Conservation (phyloP, 2,113 vertebrate genomes). For the Corvus hawaiiensis region DNA sequence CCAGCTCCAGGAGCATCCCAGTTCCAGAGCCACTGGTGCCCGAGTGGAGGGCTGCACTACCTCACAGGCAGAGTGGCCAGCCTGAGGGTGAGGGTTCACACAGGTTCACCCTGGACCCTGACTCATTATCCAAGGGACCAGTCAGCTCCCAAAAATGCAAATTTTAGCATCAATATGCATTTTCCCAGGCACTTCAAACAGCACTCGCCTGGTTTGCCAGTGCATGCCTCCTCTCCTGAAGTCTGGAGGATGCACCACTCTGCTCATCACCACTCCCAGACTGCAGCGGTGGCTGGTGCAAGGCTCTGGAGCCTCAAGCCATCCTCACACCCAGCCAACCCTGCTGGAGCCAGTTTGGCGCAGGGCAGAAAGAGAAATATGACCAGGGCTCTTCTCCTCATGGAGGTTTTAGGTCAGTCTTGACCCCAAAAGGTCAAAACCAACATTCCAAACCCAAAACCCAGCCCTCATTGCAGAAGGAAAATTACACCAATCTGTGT, state of each 20-base stretch:
- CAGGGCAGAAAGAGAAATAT: neutral
- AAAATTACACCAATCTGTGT: neutral
- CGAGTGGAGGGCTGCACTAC: fast-evolving
- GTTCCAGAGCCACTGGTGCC: neutral
- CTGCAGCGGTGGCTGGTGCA: fast-evolving
- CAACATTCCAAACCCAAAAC: neutral
- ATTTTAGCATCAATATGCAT: neutral
- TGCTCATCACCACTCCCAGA: neutral
- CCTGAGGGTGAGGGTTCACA: neutral
- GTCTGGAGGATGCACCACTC: neutral
- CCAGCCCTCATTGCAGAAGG: neutral
- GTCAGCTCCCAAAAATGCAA: neutral
- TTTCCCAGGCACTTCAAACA: neutral
- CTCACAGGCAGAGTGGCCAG: neutral
- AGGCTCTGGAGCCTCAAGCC: neutral
- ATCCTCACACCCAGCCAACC: neutral
- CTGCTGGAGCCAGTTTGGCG: neutral
- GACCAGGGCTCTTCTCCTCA: neutral
- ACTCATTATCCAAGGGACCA: neutral
- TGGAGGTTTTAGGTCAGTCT: neutral
- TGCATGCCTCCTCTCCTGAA: neutral
- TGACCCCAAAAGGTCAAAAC: neutral
- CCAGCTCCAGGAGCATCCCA: neutral
- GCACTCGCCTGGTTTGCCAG: neutral
- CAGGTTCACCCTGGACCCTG: fast-evolving